phyloP scores from a whole-genome alignment of 2,113 vertebrate species.

The Tachuris rubrigastra region DNA sequence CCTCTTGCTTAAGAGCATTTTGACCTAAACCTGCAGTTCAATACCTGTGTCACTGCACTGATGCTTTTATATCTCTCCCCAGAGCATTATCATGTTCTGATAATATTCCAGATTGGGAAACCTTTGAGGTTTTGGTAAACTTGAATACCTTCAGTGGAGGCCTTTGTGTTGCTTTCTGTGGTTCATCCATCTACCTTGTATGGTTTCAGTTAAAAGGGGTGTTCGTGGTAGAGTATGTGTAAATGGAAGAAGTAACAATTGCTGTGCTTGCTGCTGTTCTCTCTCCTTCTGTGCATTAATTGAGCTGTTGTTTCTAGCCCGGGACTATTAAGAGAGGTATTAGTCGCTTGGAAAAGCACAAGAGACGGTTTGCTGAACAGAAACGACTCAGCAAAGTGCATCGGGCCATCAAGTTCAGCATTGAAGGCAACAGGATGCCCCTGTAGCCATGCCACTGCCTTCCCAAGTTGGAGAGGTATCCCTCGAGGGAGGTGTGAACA shows the following conservation, averaged over 20 bases:
- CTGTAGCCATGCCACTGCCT: slow-evolving; percentile 78
- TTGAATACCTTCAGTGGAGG: neutral
- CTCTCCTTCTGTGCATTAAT: slow-evolving; percentile 70
- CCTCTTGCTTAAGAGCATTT: neutral
- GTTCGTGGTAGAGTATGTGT: neutral
- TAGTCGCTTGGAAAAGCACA: slow-evolving; percentile 95
- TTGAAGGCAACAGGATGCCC: slow-evolving; percentile 95
- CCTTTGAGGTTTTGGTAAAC: neutral
- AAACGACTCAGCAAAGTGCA: slow-evolving; percentile 83
- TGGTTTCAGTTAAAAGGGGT: neutral
- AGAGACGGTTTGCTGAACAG: slow-evolving; percentile 90
- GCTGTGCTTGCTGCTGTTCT: slow-evolving; percentile 61
- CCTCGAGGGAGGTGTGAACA: slow-evolving; percentile 67
- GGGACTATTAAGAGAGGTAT: slow-evolving; percentile 85
- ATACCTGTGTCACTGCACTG: neutral
- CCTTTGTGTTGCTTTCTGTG: neutral
- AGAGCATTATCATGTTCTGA: neutral
- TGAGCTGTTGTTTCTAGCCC: slow-evolving; percentile 80
- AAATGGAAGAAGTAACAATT: slow-evolving; percentile 8
- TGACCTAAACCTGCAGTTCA: neutral
- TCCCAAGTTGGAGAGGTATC: slow-evolving; percentile 73
- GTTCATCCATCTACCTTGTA: neutral
- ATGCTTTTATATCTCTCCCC: neutral
- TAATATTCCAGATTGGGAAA: neutral
- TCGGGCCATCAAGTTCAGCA: slow-evolving; percentile 94